Evolutionary conservation across 2,888 invertebrate species (phyloP), one percentile per base, ranked within the genome.

Genomic region (Lasioglossum figueresi): DNA sequence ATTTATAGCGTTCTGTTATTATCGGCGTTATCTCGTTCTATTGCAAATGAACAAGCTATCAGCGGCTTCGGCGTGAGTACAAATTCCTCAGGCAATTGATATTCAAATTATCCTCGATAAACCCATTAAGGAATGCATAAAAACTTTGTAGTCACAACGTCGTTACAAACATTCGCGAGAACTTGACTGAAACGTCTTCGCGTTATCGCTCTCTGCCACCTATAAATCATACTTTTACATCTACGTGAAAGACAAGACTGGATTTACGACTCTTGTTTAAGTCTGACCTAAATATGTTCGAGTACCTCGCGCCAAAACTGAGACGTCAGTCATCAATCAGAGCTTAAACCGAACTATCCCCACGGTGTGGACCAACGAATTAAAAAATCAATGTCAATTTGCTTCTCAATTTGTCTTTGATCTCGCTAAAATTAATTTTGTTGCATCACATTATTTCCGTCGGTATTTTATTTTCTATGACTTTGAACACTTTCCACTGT

Each of bases 11-110:
- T 0, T 23, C 37, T 1, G 37, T 68, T 68, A 40, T 68, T 34
- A 68, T 37, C 68, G 37, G 37, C 37, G n/a, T 68, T 68, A 68
- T 68, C 68, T 6, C 34, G 66, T 66, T 66, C 66, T 37, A 37
- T 34, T 68, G 34, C 37, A 23, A 68, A 40, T 19, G 68, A 12
- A 68, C 68, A 66, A 34, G 66, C 34, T 31, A 66, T 66, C 34
- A 6, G 10, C 10, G 23, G 8, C 19, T 66, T 6, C 23, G 34
- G 52, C 10, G 52, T 3, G 10, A 40, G 23, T 10, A 37, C 68
- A n/a, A 68, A 68, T 68, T 68, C 37, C 68, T n/a, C 31, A 1
- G 34, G 8, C 31, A 34, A 66, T 66, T 34, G 66, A 66, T 34
- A 66, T 66, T 66, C 66, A 66, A 27, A 31, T 14, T 34, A 34